Evolutionary conservation across 2,797 vertebrate genomes (phyloP).

Genomic region (Nannoperca australis): DNA sequence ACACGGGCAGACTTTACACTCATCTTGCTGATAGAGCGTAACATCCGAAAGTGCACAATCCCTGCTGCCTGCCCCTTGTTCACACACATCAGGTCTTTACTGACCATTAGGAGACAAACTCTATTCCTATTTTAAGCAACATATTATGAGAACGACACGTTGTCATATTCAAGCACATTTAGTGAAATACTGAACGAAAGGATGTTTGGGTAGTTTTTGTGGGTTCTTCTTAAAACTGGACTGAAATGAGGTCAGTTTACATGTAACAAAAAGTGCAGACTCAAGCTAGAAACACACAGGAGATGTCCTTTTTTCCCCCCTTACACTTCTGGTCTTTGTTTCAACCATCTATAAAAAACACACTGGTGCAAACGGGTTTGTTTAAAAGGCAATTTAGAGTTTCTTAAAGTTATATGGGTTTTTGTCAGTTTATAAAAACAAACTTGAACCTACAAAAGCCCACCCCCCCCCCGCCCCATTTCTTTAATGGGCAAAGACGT

Average conservation of each 20-base stretch:
- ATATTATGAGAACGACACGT: conserved; percentile 11
- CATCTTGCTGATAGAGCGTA: conserved; percentile 77
- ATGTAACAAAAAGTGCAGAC: conserved; percentile 24
- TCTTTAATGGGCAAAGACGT: not conserved
- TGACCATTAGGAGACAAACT: conserved; percentile 39
- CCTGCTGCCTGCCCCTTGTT: conserved; percentile 43
- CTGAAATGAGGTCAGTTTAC: conserved; percentile 24
- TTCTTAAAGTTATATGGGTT: not conserved
- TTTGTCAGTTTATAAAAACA: conserved; percentile 1
- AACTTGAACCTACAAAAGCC: not conserved
- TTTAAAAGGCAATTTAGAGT: not conserved
- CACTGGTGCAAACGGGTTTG: not conserved
- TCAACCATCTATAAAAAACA: not conserved
- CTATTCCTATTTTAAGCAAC: conserved; percentile 33
- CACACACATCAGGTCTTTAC: conserved; percentile 47
- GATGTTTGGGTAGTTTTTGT: conserved; percentile 22
- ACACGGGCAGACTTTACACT: conserved; percentile 76
- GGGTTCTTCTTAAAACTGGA: conserved; percentile 26
- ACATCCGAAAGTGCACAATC: conserved; percentile 68
- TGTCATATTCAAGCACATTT: conserved; percentile 18
- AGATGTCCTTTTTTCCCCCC: conserved; percentile 4
- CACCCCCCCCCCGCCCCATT: not conserved
- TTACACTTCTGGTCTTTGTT: conserved; percentile 1
- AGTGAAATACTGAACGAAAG: conserved; percentile 29
- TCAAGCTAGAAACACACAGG: conserved; percentile 24